These are phyloP conservation scores for Neofelis nebulosa DNA, from an alignment of 2,113 vertebrate genomes.

Conservation along the genomic window DNA sequence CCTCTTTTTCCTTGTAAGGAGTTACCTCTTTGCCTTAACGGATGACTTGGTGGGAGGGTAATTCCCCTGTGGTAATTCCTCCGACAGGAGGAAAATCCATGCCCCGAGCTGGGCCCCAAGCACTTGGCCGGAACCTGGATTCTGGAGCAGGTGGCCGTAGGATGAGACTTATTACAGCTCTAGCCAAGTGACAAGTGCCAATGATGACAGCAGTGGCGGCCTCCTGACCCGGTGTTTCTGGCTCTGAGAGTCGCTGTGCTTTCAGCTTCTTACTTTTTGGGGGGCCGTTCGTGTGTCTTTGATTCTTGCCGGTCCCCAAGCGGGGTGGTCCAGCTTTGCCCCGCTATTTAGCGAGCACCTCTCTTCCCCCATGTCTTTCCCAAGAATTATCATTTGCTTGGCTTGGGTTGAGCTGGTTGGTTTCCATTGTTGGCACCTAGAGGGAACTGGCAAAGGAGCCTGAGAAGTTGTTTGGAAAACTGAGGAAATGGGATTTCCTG, in stretches of 20 bases:
- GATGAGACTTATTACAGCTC: neutral
- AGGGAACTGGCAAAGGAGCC: neutral
- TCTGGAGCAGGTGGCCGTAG: neutral
- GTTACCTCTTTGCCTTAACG: neutral
- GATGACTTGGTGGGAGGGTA: neutral
- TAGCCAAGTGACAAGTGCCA: neutral
- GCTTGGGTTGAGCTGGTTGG: neutral
- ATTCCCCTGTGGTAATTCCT: neutral
- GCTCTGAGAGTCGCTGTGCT: neutral
- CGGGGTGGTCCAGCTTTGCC: neutral
- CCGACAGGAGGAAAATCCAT: neutral
- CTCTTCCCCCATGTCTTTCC: neutral
- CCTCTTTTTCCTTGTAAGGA: neutral
- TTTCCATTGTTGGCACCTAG: neutral
- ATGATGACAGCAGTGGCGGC: neutral
- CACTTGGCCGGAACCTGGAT: neutral
- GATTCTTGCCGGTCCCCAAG: neutral
- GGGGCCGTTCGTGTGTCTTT: neutral
- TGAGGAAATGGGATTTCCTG: neutral
- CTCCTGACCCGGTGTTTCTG: neutral
- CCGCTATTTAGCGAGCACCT: neutral
- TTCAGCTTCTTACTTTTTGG: neutral
- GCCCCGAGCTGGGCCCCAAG: neutral
- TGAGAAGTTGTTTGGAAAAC: neutral
- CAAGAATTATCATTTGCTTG: neutral